Percentiles rank a stretch among this genome's conserved stretches.
phyloP scores from a whole-genome alignment of 2,888 invertebrate genomes.

The Amphimallon solstitiale region DNA sequence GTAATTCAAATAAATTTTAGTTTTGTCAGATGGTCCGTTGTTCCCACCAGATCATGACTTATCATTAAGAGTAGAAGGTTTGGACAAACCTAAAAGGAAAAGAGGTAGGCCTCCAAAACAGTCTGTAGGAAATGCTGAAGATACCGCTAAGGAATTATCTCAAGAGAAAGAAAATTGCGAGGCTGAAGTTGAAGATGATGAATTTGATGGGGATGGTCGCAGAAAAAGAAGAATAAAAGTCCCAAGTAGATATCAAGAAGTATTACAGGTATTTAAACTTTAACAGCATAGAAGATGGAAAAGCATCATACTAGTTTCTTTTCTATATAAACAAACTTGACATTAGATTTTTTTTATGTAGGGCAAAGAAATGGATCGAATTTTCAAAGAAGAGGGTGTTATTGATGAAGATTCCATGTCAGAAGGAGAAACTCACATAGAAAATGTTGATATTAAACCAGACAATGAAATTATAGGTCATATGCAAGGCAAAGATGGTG shows the following conservation, averaged over 20 bases:
- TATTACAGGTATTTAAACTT: constrained; percentile 67
- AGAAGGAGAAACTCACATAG: constrained; percentile 60
- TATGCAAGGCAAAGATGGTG: constrained; percentile 70
- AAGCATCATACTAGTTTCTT: no score
- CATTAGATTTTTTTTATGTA: constrained; percentile 50
- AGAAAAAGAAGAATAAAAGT: constrained; percentile 73
- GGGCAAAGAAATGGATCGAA: constrained; percentile 79
- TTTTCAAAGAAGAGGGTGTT: constrained; percentile 78
- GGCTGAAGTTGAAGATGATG: constrained; percentile 50
- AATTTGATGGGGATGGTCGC: constrained; percentile 65
- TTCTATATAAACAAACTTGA: no score
- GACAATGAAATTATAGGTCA: constrained; percentile 72
- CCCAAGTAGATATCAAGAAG: constrained; percentile 70
- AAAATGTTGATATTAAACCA: constrained; percentile 37
- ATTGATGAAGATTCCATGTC: constrained; percentile 70
- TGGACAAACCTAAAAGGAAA: constrained; percentile 74
- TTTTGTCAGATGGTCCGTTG: constrained; percentile 70
- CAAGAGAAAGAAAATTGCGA: constrained; percentile 42
- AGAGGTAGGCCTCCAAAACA: constrained; percentile 76
- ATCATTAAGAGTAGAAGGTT: constrained; percentile 71
- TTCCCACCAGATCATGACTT: constrained; percentile 75
- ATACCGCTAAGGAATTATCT: constrained; percentile 41
- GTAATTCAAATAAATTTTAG: constrained; percentile 57
- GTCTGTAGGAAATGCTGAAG: constrained; percentile 48
- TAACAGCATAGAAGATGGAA: not conserved